phyloP scores from a whole-genome alignment of 2,113 vertebrate species.

The Zootoca vivipara region DNA sequence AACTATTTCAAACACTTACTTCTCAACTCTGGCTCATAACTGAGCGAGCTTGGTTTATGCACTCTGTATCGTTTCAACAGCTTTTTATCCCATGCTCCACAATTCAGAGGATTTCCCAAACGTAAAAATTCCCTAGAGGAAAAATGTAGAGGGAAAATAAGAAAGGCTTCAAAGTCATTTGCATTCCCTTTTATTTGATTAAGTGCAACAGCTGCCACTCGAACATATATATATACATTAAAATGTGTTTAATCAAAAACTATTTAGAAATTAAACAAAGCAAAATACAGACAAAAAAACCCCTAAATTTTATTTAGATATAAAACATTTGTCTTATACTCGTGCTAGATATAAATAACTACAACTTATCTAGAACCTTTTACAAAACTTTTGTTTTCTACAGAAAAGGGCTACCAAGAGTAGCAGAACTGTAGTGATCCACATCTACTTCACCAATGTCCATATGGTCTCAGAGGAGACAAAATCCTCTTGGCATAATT shows the following conservation, averaged over 20 bases:
- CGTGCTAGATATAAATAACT: not conserved
- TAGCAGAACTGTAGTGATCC: not conserved
- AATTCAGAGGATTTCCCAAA: conserved; percentile 96
- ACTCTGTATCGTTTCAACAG: conserved; percentile 93
- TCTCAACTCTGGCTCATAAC: conserved; percentile 93
- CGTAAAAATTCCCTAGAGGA: conserved; percentile 91
- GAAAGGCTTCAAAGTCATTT: not conserved
- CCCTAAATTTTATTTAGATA: not conserved
- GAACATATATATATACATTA: not conserved
- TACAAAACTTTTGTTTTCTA: not conserved
- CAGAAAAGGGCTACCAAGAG: no score
- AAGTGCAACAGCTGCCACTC: not conserved
- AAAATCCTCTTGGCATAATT: not conserved
- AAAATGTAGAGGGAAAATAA: conserved; percentile 17
- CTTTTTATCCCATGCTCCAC: conserved; percentile 97
- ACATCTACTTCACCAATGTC: not conserved
- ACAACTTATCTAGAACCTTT: not conserved
- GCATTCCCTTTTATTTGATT: not conserved
- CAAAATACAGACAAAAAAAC: not conserved
- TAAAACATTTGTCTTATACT: not conserved
- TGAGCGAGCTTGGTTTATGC: conserved; percentile 95
- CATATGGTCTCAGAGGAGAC: no score
- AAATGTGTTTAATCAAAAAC: not conserved
- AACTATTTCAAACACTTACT: conserved; percentile 79
- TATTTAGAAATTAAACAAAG: not conserved